These are phyloP conservation scores for Harpagoxenus sublaevis DNA, from an alignment of 2,888 invertebrate genomes.

Conservation along the genomic window DNA sequence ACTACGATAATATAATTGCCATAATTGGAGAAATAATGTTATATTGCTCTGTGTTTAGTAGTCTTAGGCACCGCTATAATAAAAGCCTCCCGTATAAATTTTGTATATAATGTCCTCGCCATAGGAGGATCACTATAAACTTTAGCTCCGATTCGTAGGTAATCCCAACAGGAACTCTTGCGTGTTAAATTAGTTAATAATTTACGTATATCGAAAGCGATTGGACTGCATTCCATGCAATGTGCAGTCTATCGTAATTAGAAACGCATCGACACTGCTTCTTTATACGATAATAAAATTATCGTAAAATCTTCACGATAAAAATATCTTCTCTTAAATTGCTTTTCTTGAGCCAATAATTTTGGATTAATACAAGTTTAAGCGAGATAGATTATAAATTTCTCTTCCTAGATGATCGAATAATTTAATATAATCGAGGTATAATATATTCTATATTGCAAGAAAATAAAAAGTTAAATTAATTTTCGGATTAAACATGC, in stretches of 20 bases:
- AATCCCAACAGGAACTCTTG: background rate
- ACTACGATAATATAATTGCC: conserved; percentile 8
- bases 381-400: background rate
- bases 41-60: background rate
- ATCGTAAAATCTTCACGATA: conserved; percentile 29
- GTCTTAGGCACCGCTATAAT: background rate
- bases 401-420: background rate
- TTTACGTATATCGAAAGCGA: conserved; percentile 5
- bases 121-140: conserved; percentile 1
- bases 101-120: background rate
- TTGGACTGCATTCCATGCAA: conserved; percentile 9
- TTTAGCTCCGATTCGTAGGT: conserved; percentile 6
- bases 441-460: background rate
- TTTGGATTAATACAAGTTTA: background rate
- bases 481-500: background rate
- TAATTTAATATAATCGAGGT: background rate
- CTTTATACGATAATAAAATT: conserved; percentile 19
- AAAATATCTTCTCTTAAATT: conserved; percentile 4
- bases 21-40: background rate
- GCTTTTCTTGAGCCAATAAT: background rate
- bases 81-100: conserved; percentile 4
- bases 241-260: background rate
- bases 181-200: conserved; percentile 26
- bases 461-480: background rate
- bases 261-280: background rate